Base-by-base conservation (phyloP, 2,113 vertebrate species). In the Alosa alosa region DNA sequence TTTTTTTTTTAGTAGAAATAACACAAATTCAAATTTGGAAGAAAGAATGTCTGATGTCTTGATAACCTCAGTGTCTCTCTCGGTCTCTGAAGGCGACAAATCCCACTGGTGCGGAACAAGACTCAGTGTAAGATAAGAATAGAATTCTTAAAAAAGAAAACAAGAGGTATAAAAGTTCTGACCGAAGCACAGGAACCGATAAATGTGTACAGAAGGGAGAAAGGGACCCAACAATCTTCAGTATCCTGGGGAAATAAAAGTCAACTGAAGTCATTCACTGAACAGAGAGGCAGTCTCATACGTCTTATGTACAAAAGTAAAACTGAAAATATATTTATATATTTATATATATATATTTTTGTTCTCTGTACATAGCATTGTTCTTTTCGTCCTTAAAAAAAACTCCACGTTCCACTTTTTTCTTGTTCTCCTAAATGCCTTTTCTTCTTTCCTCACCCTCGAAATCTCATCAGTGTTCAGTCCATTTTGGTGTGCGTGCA, bases 311-410 rank as follows among this genome's bases (percentile, higher is more conserved):
- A 99, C 96, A 99, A 99, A 99, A 98, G 97, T 99, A 97, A 97
- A 97, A 97, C 96, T 97, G 97, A 99, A 99, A 99, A 99, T 99
- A 99, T 95, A 99, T 97, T 98, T 98, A 94, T 97, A 99, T 95
- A 99, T 97, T 98, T 98, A 94, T 97, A 99, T 99, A 99, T 95
- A 99, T 97, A 52, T 49, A 49, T 98, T 98, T 98, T 94, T 97
- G 97, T 98, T 99, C 97, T 99, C 97, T 99, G 96, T 99, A 97
- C 97, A 99, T 91, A 91, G 90, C 91, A 91, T 92, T 89, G 68
- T 90, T 96, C 93, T 92, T 96, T 88, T 86, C 87, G 93, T 89
- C 86, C 81, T 94, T 93, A 91, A 93, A 91, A 85, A 87, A 90
- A 92, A 93, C 93, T 89, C 94, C 92, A 90, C 90, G 89, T 89